Conservation (phyloP, 2,888 invertebrate genomes). For the Timema cristinae region DNA sequence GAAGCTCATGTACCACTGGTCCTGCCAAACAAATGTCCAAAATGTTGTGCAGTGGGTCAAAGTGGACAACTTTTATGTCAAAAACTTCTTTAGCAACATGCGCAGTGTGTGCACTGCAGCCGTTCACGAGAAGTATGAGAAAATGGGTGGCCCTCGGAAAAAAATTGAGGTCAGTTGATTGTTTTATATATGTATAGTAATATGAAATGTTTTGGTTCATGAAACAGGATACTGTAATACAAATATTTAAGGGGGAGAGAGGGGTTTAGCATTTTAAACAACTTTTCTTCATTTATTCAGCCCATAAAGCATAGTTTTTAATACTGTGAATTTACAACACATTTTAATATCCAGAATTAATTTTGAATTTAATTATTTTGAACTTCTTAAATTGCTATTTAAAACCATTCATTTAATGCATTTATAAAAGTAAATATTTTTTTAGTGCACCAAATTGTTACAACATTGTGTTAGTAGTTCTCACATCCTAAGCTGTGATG, state of each 20-base stretch:
- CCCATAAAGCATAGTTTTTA: not conserved
- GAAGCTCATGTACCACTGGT: conserved; percentile 86
- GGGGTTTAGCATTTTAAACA: too few species aligned
- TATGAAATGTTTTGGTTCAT: too few species aligned
- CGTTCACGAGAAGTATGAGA: conserved; percentile 68
- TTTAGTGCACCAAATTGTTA: too few species aligned
- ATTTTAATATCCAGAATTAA: not conserved
- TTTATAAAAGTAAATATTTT: too few species aligned
- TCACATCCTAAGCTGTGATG: too few species aligned
- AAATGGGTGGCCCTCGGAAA: conserved; percentile 67
- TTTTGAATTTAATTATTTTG: conserved; percentile 3
- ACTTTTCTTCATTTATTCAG: too few species aligned
- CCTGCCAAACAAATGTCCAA: conserved; percentile 83
- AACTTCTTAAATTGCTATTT: too few species aligned
- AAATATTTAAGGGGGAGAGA: too few species aligned
- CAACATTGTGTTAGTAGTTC: too few species aligned
- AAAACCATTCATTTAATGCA: too few species aligned
- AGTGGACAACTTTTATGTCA: conserved; percentile 66
- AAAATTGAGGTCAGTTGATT: conserved; percentile 56
- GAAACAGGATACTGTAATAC: too few species aligned
- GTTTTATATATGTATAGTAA: too few species aligned
- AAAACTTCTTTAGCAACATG: conserved; percentile 64
- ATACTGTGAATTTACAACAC: not conserved
- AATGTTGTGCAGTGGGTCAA: conserved; percentile 87
- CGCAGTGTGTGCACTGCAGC: conserved; percentile 76